Base-by-base conservation (phyloP, 2,888 invertebrate genomes). In the Leucophora obtusa region DNA sequence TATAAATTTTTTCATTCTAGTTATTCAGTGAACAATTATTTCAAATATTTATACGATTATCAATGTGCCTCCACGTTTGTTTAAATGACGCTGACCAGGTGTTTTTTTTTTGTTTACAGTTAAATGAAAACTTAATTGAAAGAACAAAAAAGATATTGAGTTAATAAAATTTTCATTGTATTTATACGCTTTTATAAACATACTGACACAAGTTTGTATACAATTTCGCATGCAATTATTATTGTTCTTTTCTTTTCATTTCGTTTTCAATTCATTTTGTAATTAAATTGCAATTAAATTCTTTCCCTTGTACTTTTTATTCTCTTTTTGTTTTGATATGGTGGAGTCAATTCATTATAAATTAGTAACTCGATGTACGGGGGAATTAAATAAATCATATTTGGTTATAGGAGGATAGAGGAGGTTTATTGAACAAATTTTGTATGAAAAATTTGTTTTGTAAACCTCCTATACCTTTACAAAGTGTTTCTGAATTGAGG, bases 271-370 rank as follows among this genome's bases (percentile, higher is more conserved):
- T 59, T 56, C 58, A 65, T 15, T 17, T 38, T 51, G 17, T 65
- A 72, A 72, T 72, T 72, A 72, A 78, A 72, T 56, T 68, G 56
- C 66, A 72, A 66, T 78, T 62, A 78, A 78, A 35, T 62, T 56
- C 14, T 10, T 33, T 47, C 11, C 28, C 28, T 7, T 28, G 28
- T 28, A 28, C 2, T 24, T 24, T 24, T 24, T 24, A 24, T 24
- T 35, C 35, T 35, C 4, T 35, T 10, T 10, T 35, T 35, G 7
- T 11, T 35, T 35, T 35, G 35, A 5, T 24, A 24, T 24, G 24
- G 2, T 11, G 11, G 4, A 38, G 11, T 38, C 38, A 10, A 38
- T 38, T 11, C 2, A 38, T 38, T 11, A 8, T 10, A 3, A 10
- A 38, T 11, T 38, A 11, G 14, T 38, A 38, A 8, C 28, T 38